Base-by-base conservation (phyloP, 2,888 invertebrate genomes). In the Boloria euphrosyne region DNA sequence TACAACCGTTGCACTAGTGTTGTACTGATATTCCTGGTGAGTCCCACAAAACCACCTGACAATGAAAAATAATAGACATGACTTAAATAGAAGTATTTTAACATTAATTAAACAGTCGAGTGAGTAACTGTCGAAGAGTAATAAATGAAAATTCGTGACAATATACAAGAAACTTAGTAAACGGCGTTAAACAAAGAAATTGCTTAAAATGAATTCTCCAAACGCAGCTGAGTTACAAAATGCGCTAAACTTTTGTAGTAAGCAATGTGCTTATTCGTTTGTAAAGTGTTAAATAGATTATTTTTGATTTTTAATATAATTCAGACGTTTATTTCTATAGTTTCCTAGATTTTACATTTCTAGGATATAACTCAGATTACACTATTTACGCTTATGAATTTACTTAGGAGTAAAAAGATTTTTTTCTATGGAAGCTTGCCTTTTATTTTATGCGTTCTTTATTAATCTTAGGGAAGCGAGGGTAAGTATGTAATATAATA, bases 101-200 rank as follows among this genome's bases (percentile, higher is more conserved):
- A 50, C 57, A 50, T 22, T 50, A 49, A n/a, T 47, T 43, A 49
- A 18, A 63, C 50, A 57, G 49, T n/a, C 55, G 63, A 55, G 50
- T 53, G 43, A 7, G 49, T 63, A 57, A 57, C 55, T 63, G 63
- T 63, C 63, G 55, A 63, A 22, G 22, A 63, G 63, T 55, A 47
- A 17, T 49, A 44, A 55, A 63, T 63, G 63, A 63, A 63, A 63
- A 55, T 55, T 50, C 55, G 43, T 43, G 47, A 50, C 49, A 49
- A 22, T 22, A 44, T 47, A 22, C 54, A 38, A 50, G 43, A 43
- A 55, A 38, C 49, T 53, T 7, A 16, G 55, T 50, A 54, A 52
- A 60, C n/a, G 27, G 44, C 54, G 59, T 44, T 50, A 67, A 62
- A 59, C 63, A 44, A 44, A 54, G 67, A 67, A 63, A 67, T 67